These are phyloP conservation scores for Darevskia mixta DNA, from an alignment of 2,797 vertebrate species.

Conservation along the genomic window DNA sequence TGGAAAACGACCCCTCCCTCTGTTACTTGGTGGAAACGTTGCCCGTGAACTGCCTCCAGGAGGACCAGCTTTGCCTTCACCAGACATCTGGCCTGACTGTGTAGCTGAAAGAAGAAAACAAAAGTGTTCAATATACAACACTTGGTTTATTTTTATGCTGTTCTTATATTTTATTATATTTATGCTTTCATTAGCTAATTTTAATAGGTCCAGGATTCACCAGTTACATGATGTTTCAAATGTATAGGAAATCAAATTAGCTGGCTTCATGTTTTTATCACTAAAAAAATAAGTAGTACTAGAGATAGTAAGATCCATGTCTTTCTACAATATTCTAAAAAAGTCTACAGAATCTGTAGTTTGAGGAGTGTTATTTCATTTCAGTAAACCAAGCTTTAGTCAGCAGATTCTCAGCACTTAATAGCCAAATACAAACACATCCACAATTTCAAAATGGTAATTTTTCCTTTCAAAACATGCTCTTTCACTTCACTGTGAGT, in stretches of 20 bases:
- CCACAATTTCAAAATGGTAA: background rate
- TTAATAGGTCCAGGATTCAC: background rate
- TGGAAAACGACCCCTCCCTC: slow-evolving; percentile 94
- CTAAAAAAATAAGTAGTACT: background rate
- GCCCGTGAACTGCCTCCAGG: slow-evolving; percentile 90
- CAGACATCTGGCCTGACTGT: slow-evolving; percentile 98
- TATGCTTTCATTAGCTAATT: background rate
- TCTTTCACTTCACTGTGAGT: slow-evolving; percentile 15
- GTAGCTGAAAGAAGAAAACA: slow-evolving; percentile 82
- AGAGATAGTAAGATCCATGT: background rate
- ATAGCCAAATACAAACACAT: background rate
- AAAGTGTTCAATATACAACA: background rate
- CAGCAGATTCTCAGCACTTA: background rate
- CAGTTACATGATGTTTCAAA: background rate
- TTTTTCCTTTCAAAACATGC: background rate
- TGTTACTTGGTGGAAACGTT: slow-evolving; percentile 91
- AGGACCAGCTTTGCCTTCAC: slow-evolving; percentile 97
- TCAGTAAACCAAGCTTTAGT: background rate
- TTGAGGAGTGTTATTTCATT: background rate
- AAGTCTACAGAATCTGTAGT: background rate
- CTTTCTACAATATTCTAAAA: background rate
- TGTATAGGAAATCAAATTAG: background rate
- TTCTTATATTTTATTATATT: background rate
- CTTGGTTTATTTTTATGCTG: background rate
- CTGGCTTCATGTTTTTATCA: background rate